Percentiles rank a stretch among this genome's conserved stretches.
phyloP scores from a whole-genome alignment of 2,113 vertebrate genomes.

The Barnardius zonarius region DNA sequence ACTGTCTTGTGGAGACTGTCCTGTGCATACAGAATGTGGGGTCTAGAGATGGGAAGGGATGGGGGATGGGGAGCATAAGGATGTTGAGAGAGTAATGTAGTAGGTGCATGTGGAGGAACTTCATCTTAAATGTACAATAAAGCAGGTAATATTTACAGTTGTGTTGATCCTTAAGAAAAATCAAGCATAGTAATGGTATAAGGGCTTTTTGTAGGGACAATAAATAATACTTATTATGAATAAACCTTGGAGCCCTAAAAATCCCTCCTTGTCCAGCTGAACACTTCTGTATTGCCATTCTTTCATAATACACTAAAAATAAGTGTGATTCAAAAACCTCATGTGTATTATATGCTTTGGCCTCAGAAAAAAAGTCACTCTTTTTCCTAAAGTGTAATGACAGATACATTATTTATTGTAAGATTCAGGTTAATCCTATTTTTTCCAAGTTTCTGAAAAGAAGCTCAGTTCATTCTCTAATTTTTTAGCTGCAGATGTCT shows the following conservation, averaged over 20 bases:
- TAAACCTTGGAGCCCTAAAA: neutral
- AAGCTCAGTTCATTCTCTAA: neutral
- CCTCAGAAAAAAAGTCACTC: neutral
- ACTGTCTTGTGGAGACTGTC: neutral
- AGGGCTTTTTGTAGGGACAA: neutral
- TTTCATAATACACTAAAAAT: neutral
- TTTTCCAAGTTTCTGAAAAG: neutral
- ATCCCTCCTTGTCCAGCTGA: neutral
- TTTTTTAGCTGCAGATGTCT: neutral
- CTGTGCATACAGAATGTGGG: neutral
- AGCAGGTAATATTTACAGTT: neutral
- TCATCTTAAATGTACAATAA: neutral
- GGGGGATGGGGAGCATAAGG: neutral
- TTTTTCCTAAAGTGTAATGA: neutral
- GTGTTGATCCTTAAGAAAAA: neutral
- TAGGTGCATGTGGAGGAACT: neutral
- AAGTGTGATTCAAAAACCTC: neutral
- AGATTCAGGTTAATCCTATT: neutral
- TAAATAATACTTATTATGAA: constrained; percentile 10
- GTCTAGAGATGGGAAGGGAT: neutral
- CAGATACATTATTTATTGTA: neutral
- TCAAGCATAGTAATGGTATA: neutral
- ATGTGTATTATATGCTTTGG: too few relatives aligned
- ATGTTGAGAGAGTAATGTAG: neutral
- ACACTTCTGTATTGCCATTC: neutral